Base-by-base conservation (phyloP, 2,113 vertebrate genomes). In the Pluvianellus socialis region DNA sequence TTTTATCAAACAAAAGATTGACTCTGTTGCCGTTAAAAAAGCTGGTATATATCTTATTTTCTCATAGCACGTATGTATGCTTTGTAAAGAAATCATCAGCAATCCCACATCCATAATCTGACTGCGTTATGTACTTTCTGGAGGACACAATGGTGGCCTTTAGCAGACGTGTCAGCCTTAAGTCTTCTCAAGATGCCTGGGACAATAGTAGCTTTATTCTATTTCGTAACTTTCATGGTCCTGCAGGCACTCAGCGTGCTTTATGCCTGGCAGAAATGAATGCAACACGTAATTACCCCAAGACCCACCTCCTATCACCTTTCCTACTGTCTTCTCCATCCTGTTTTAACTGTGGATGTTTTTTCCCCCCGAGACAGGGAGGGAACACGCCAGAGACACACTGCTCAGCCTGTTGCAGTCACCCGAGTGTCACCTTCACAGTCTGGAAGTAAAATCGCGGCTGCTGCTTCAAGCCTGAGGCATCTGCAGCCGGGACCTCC, bases 151-250 rank as follows among this genome's bases (percentile, higher is more conserved):
- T 76, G 30, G 32, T 63, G 63, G 79, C 80, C 72, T 96, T 94
- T 35, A 73, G 26, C 2, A 8, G 65, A 66, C 26, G 58, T 4
- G 26, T 53, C 65, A 75, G 52, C 38, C 40, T 77, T 68, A 79
- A 76, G 70, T 55, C 28, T 27, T 63, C 87, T 75, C 66, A 79
- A 89, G 72, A 94, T 72, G 21, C 30, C 4, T 15, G 8, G 33
- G 32, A 94, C 80, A 95, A 91, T 17, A 62, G 38, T 1, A 62
- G 84, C 63, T 71, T 90, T 95, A 86, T 92, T 87, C 80, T 67
- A 20, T 75, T 84, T 76, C 44, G 1, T 59, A 88, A 61, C 30
- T 70, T 55, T n/a, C 53, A 49, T 38, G 9, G 3, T 62, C n/a
- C 66, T 75, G n/a, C 20, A 50, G 17, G 40, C 83, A 68, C 32